These are phyloP conservation scores for Harlomillsia oculata DNA, from an alignment of 1,140 invertebrate species.

Conservation along the genomic window DNA sequence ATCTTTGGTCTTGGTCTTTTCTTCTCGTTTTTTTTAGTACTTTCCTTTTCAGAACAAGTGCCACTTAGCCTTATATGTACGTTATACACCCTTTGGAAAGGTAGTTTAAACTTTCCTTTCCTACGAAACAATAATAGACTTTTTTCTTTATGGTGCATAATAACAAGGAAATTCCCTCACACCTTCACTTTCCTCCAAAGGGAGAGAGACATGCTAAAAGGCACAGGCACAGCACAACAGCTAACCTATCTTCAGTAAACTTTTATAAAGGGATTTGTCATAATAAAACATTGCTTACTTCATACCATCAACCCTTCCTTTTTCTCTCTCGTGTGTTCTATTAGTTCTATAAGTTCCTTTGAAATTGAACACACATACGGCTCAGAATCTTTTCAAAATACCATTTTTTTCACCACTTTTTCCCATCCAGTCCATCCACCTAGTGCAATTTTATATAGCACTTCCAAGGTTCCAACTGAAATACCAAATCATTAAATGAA, in stretches of 20 bases:
- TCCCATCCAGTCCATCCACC: too few species aligned
- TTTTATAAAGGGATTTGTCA: constrained; percentile 35
- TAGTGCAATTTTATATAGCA: too few species aligned
- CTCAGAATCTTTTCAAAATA: constrained; percentile 33
- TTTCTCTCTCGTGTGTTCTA: too few species aligned
- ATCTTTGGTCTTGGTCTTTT: too few species aligned
- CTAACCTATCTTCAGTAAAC: constrained; percentile 14
- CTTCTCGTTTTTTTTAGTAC: constrained; percentile 29
- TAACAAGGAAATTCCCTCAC: constrained; percentile 13
- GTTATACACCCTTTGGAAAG: too few species aligned
- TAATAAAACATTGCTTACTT: constrained; percentile 30
- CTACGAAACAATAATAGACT: too few species aligned
- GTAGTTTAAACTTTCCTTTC: too few species aligned
- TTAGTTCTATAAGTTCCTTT: too few species aligned
- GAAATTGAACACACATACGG: constrained; percentile 28
- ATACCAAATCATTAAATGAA: too few species aligned
- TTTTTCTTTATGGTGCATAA: too few species aligned
- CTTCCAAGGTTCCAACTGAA: too few species aligned
- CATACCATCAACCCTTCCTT: constrained; percentile 22
- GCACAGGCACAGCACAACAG: not conserved
- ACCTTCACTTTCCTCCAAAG: not conserved
- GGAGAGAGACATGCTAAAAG: not conserved
- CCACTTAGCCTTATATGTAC: not conserved
- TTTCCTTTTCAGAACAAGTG: not conserved
- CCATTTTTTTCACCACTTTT: not conserved